These are phyloP conservation scores for Haemorhous mexicanus DNA, from an alignment of 2,113 vertebrate species.

Conservation along the genomic window DNA sequence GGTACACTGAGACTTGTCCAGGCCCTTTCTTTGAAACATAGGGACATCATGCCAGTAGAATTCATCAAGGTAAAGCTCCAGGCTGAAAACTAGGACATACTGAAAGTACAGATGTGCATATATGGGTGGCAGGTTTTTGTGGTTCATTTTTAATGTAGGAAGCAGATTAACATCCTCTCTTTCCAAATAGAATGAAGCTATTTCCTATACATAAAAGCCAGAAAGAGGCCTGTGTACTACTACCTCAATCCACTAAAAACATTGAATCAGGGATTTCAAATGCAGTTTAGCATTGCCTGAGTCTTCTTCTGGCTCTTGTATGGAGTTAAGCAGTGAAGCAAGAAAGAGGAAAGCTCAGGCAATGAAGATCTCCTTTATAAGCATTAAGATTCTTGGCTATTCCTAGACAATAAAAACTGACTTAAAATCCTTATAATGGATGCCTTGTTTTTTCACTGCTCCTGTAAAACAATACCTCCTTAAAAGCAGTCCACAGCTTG, in stretches of 20 bases:
- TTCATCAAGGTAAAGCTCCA: neutral
- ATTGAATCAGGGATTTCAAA: neutral
- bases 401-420: neutral
- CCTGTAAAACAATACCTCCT: neutral
- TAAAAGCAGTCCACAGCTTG: neutral
- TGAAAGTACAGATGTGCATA: neutral
- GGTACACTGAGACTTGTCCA: neutral
- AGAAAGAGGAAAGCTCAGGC: neutral
- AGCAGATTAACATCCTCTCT: neutral
- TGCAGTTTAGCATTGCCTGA: neutral
- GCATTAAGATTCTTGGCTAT: neutral
- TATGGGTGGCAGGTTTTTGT: neutral
- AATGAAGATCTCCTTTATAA: neutral
- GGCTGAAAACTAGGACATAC: neutral
- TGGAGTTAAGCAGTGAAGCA: neutral
- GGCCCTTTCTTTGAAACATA: neutral
- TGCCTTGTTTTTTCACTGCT: neutral
- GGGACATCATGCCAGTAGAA: neutral
- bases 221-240: neutral
- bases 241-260: neutral
- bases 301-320: neutral
- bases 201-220: neutral
- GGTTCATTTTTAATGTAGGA: neutral
- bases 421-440: neutral
- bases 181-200: neutral